A percentile compares a stretch with the other conserved stretches of the same genome.
Evolutionary conservation across 2,113 vertebrate genomes (phyloP).

Genomic region (Nothoprocta perdicaria): DNA sequence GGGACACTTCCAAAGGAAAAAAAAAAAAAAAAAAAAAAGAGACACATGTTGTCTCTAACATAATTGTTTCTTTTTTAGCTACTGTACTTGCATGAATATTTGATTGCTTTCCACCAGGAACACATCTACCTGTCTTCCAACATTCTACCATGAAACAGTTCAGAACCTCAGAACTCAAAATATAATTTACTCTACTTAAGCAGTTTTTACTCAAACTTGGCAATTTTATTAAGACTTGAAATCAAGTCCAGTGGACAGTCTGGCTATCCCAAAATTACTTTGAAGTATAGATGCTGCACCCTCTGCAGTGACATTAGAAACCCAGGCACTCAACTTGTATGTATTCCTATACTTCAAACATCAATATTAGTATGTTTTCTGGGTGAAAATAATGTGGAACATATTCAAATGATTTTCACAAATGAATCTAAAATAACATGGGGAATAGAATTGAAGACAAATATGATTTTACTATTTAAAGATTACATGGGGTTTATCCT

Average conservation of each 20-base stretch:
- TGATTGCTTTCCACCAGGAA: not conserved
- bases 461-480: not conserved
- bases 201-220: not conserved
- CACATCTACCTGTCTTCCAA: not conserved
- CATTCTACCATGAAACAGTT: not conserved
- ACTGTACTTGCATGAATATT: not conserved
- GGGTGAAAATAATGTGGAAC: not conserved
- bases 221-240: not conserved
- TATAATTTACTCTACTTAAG: not conserved
- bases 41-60: not conserved
- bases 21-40: not conserved
- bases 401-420: not conserved
- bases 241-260: not conserved
- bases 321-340: not conserved
- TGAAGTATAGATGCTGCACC: not conserved
- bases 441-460: not conserved
- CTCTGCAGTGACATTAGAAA: not conserved
- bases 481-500: not conserved
- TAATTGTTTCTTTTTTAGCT: not conserved
- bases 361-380: not conserved
- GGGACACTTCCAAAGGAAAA: not conserved
- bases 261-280: not conserved
- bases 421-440: not conserved
- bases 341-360: not conserved
- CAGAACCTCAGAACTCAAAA: not conserved